Base-by-base conservation (phyloP, 2,888 invertebrate genomes). In the Clostera curtula region DNA sequence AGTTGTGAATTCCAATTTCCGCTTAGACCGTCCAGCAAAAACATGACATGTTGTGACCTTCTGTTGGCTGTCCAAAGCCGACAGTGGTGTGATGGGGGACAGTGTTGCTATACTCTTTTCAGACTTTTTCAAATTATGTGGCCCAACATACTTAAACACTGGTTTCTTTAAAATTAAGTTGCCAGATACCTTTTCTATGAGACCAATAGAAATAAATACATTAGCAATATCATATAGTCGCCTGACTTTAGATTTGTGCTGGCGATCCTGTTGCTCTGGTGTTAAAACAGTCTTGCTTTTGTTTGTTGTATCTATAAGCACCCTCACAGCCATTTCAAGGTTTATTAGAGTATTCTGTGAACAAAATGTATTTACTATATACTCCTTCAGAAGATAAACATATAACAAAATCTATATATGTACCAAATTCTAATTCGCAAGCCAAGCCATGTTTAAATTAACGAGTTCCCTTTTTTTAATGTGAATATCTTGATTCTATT, bases 171-270 rank as follows among this genome's bases (percentile, higher is more conserved):
- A 79, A 62, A 70, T 86, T 69, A 72, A 85, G 44, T 84, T 83
- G 46, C 86, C 86, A 32, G 87, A 86, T 34, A 90, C 88, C 66
- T 91, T 91, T 57, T 87, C 86, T 56, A 92, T 90, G 43, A 92
- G 85, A 47, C 88, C 88, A 61, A 92, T 87, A 35, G 91, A 90
- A 42, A 90, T 89, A 49, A 92, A 85, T 42, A 92, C 90, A 70
- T 92, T 92, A 33, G 92, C 91, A 49, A 92, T 91, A 64, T 92
- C 92, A 68, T 92, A 92, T 14, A 92, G 80, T 41, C 92, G 84
- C 34, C 92, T 85, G 36, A 90, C 88, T 80, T 90, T 90, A 14
- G 90, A 90, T 76, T 88, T 84, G 67, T 86, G 85, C 48, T 86
- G 85, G 11, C 86, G 82, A 40, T 84, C 85, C 37, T 70, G 66